Base-by-base conservation (phyloP, 2,797 vertebrate species). In the Manis javanica region DNA sequence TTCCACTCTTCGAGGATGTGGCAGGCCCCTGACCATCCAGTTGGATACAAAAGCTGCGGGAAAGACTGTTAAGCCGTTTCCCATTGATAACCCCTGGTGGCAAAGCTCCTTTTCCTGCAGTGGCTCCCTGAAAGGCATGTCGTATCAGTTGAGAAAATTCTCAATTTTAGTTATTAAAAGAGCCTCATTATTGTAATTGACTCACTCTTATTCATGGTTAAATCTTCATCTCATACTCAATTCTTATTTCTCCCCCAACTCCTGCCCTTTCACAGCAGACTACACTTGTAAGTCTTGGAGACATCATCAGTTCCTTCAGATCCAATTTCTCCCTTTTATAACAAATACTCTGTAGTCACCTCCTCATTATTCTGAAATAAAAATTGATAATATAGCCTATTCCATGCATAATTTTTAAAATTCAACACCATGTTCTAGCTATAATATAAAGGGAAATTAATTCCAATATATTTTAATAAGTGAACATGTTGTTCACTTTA, bases 311-410 rank as follows among this genome's bases (percentile, higher is more conserved):
- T 77, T 88, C 34, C 10, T 84, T 96, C 26, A n/a, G 49, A 85
- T 16, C 19, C 31, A 29, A 8, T 68, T 92, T 87, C 11, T 21
- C 23, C 42, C 23, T 68, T 83, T 91, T 29, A n/a, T 39, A 77
- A 71, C 9, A 57, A 87, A 72, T 23, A 79, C 0, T 0, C 31
- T n/a, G 10, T 15, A 21, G 4, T 8, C 81, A 61, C 2, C 7
- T 86, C 74, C 71, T 53, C 15, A 51, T 87, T 90, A 29, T 57
- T 82, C 39, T 81, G 49, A 96, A 87, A 29, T 84, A 81, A 64
- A 97, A 68, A 42, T 7, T 79, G 55, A 57, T 53, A n/a, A 29
- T 23, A 29, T 46, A 49, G 53, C 4, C 4, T 55, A 88, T 34
- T 57, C 37, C 24, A 37, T 31, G 24, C 24, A 37, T 34, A 64